Conservation (phyloP, 2,888 invertebrate genomes). For the Ochropacha duplaris region DNA sequence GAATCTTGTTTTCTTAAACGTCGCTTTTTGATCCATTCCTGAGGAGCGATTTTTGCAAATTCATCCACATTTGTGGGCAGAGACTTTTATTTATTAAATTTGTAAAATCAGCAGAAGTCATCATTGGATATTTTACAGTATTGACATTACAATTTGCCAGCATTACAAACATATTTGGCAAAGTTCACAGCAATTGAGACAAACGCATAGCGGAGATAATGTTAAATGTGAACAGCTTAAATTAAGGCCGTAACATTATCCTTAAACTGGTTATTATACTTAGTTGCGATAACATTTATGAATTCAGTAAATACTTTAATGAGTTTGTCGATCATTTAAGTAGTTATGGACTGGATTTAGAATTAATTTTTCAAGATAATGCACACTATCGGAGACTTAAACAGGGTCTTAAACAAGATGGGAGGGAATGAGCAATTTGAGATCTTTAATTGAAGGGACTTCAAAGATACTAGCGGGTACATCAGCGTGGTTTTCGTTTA, state of each 20-base stretch:
- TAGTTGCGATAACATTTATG: not conserved
- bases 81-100: no score
- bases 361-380: no score
- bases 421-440: no score
- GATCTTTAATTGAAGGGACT: no score
- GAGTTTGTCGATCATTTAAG: not conserved
- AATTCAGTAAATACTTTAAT: not conserved
- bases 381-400: no score
- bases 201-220: slow-evolving; percentile 18
- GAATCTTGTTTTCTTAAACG: no score
- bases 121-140: not conserved
- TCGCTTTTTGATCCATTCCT: no score
- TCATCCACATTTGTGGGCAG: no score
- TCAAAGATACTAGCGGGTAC: no score
- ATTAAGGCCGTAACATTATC: slow-evolving; percentile 18
- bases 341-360: not conserved
- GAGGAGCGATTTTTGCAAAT: no score
- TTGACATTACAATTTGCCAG: slow-evolving; percentile 1
- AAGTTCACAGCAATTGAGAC: slow-evolving; percentile 21
- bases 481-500: no score
- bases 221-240: slow-evolving; percentile 29
- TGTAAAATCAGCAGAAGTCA: not conserved
- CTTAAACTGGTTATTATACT: not conserved
- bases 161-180: slow-evolving; percentile 17
- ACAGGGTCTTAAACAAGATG: no score